phyloP scores from a whole-genome alignment of 2,888 invertebrate genomes.

The Geophilus truncorum region DNA sequence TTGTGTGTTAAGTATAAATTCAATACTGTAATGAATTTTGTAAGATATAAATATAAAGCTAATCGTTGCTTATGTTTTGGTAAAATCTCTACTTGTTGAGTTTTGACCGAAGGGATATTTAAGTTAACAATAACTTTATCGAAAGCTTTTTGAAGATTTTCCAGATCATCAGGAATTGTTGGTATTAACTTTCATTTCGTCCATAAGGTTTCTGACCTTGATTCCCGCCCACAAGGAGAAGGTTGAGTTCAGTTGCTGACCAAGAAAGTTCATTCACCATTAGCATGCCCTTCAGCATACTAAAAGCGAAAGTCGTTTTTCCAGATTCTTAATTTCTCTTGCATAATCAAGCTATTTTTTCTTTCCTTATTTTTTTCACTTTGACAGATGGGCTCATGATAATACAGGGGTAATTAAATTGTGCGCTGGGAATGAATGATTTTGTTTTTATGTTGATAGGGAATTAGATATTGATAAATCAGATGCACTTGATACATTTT shows the following conservation, averaged over 20 bases:
- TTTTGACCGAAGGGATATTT: too few relatives aligned
- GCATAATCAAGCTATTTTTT: background rate
- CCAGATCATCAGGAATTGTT: background rate
- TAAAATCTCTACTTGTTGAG: too few relatives aligned
- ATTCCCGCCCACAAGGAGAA: background rate
- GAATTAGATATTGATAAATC: background rate
- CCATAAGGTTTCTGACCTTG: background rate
- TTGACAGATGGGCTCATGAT: background rate
- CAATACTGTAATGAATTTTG: too few relatives aligned
- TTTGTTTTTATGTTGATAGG: background rate
- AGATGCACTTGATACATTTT: too few relatives aligned
- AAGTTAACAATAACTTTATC: too few relatives aligned
- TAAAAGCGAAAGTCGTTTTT: conserved; percentile 10
- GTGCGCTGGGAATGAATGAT: background rate
- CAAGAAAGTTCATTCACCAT: conserved; percentile 26
- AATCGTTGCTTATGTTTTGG: too few relatives aligned
- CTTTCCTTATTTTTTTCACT: background rate
- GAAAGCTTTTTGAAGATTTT: background rate
- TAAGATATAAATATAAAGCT: too few relatives aligned
- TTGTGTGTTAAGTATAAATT: too few relatives aligned
- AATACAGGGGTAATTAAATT: background rate
- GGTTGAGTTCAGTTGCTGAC: conserved; percentile 6
- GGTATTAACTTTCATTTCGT: background rate
- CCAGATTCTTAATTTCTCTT: conserved; percentile 17
- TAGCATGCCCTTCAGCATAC: background rate